Percentiles rank a stretch among this genome's conserved stretches.
Evolutionary conservation across 2,888 invertebrate species (phyloP).

Genomic region (Patella pellucida): DNA sequence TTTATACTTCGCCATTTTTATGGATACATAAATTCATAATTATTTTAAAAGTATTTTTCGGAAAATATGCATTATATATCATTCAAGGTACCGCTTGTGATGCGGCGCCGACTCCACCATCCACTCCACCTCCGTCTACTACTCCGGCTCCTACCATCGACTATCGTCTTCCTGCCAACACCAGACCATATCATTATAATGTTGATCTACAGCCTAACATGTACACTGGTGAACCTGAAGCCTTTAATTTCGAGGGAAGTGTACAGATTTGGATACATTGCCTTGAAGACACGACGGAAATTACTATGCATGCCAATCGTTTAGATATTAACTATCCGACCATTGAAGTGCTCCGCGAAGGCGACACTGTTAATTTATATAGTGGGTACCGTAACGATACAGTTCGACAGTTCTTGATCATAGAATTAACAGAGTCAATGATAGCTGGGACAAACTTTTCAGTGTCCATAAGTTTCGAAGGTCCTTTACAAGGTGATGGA

Average conservation of each 20-base stretch:
- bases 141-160: slow-evolving; percentile 12
- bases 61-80: no score
- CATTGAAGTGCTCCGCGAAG: background rate
- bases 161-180: slow-evolving; percentile 40
- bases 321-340: slow-evolving; percentile 13
- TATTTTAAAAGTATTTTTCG: no score
- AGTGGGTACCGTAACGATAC: slow-evolving; percentile 31
- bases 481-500: slow-evolving; percentile 76
- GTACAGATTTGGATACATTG: slow-evolving; percentile 41
- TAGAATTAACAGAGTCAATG: slow-evolving; percentile 77
- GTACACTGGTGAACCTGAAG: slow-evolving; percentile 39
- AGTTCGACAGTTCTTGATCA: slow-evolving; percentile 65
- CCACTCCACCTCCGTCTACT: slow-evolving; percentile 8
- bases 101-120: background rate
- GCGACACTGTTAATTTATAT: background rate
- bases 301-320: slow-evolving; percentile 78
- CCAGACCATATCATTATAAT: slow-evolving; percentile 47
- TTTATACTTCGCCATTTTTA: no score
- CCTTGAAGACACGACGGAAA: slow-evolving; percentile 74
- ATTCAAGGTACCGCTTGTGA: background rate
- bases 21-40: no score
- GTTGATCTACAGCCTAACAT: slow-evolving; percentile 55
- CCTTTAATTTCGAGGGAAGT: slow-evolving; percentile 46
- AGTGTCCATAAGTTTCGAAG: slow-evolving; percentile 80
- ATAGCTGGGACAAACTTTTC: slow-evolving; percentile 77